A percentile compares a stretch with the other conserved stretches of the same genome.
phyloP scores from a whole-genome alignment of 2,797 vertebrate genomes.

The Garrulus glandarius region DNA sequence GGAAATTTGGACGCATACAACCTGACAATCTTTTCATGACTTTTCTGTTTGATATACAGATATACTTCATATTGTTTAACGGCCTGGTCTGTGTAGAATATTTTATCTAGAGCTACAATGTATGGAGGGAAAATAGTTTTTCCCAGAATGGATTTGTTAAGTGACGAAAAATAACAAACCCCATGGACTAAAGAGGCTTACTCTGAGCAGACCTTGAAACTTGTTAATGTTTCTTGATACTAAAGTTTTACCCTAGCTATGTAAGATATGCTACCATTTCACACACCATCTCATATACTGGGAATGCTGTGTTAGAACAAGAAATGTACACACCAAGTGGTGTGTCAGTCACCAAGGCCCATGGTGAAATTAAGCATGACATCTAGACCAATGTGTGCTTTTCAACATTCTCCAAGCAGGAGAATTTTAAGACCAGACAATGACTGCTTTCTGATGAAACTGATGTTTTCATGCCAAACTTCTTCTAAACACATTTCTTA shows the following conservation, averaged over 20 bases:
- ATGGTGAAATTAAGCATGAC: too few species aligned
- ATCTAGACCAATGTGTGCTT: too few species aligned
- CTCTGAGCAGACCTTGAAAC: not conserved
- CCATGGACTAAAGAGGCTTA: not conserved
- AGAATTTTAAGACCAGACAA: not conserved
- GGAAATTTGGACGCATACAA: not conserved
- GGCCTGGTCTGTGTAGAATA: not conserved
- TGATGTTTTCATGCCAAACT: not conserved
- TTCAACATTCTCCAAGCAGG: too few species aligned
- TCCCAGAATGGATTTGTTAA: not conserved
- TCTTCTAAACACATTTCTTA: not conserved
- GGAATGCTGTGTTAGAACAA: not conserved
- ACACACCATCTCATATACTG: not conserved
- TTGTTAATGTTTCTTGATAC: not conserved
- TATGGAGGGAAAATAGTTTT: not conserved
- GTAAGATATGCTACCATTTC: not conserved
- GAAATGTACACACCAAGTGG: too few species aligned
- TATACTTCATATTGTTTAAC: not conserved
- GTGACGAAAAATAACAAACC: not conserved
- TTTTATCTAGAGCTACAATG: not conserved
- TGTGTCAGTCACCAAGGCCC: too few species aligned
- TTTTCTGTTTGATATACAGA: not conserved
- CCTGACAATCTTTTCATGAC: not conserved
- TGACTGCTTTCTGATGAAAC: not conserved
- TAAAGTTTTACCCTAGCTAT: not conserved